Evolutionary conservation across 2,888 invertebrate genomes (phyloP).

Genomic region (Craniophora ligustri): DNA sequence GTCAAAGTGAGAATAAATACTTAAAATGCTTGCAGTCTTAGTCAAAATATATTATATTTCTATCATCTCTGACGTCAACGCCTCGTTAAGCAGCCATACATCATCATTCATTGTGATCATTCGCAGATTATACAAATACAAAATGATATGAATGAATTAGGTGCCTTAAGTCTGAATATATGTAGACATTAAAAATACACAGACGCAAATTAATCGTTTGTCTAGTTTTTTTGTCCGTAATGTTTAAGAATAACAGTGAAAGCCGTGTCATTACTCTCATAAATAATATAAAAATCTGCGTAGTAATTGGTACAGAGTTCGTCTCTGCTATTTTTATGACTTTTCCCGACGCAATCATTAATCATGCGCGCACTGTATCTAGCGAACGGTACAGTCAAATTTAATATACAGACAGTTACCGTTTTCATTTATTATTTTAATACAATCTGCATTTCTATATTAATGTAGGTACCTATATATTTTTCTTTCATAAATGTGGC

Average conservation of each 20-base stretch:
- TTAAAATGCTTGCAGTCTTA: background rate
- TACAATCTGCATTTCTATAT: constrained; percentile 6
- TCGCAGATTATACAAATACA: background rate
- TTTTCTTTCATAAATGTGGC: background rate
- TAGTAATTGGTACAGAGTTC: constrained; percentile 42
- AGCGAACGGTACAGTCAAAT: constrained; percentile 32
- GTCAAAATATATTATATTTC: background rate
- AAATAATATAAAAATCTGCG: constrained; percentile 30
- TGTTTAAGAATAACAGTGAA: constrained; percentile 20
- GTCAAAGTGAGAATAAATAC: too few relatives aligned
- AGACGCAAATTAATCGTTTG: constrained; percentile 35
- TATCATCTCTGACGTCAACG: constrained; percentile 1
- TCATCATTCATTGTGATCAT: too few relatives aligned
- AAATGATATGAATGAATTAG: constrained; percentile 6
- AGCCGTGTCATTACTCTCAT: constrained; percentile 28
- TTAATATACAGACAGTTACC: constrained; percentile 45
- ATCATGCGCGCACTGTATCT: constrained; percentile 37
- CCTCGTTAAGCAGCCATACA: constrained; percentile 2
- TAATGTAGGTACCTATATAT: too few relatives aligned
- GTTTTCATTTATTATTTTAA: constrained; percentile 44
- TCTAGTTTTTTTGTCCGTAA: constrained; percentile 19
- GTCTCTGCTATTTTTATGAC: constrained; percentile 46
- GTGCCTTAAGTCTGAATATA: constrained; percentile 5
- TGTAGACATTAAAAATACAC: constrained; percentile 18
- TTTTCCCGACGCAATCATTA: constrained; percentile 44